Percentiles rank a stretch among this genome's conserved stretches.
These are phyloP conservation scores for Dromococcyx pavoninus DNA, from an alignment of 2,797 vertebrate genomes.

Conservation along the genomic window DNA sequence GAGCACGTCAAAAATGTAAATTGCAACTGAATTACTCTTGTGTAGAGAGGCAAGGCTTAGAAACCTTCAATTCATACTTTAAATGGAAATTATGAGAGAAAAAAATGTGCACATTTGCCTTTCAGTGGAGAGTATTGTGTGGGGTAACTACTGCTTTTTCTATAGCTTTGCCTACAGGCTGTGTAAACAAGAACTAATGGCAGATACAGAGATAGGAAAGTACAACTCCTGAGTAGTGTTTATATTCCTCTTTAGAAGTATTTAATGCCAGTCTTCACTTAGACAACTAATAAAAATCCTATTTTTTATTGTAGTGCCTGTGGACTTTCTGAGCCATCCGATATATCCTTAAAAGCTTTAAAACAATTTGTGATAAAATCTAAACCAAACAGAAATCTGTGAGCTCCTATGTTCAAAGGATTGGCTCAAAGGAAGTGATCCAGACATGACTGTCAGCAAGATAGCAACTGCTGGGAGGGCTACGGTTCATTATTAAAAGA, in stretches of 20 bases:
- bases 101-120: constrained; percentile 43
- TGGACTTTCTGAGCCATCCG: constrained; percentile 54
- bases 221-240: background rate
- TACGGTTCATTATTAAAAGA: constrained; percentile 60
- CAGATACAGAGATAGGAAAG: constrained; percentile 9
- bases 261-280: constrained; percentile 14
- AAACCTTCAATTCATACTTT: constrained; percentile 10
- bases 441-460: constrained; percentile 47
- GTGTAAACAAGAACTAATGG: constrained; percentile 7
- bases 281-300: constrained; percentile 42
- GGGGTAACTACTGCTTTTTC: constrained; percentile 38
- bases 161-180: constrained; percentile 15
- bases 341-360: constrained; percentile 60
- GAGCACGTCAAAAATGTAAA: constrained; percentile 49
- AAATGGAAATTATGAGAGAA: constrained; percentile 42
- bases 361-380: constrained; percentile 71
- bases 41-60: constrained; percentile 12
- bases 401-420: constrained; percentile 55
- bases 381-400: constrained; percentile 57
- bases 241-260: constrained; percentile 34
- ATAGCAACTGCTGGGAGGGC: constrained; percentile 34
- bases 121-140: constrained; percentile 35
- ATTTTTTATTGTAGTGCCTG: constrained; percentile 37
- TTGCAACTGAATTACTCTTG: constrained; percentile 49
- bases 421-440: constrained; percentile 50